Conservation (phyloP, 2,113 vertebrate species). For the Chaetodon trifascialis region DNA sequence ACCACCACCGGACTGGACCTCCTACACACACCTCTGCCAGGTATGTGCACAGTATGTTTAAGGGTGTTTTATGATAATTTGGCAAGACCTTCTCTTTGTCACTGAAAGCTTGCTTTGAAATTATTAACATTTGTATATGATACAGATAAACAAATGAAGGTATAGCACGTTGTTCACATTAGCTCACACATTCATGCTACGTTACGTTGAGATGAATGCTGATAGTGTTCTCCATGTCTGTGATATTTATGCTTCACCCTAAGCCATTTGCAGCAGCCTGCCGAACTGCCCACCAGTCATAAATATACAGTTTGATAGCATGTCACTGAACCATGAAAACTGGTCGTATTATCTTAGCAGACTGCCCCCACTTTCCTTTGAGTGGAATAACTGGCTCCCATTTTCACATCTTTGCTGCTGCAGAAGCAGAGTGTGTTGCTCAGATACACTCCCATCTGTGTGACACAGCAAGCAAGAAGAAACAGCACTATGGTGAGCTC, state of each 20-base stretch:
- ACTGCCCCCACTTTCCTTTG: constrained; percentile 30
- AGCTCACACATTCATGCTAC: background rate
- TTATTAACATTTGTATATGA: background rate
- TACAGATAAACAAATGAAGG: background rate
- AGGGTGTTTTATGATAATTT: background rate
- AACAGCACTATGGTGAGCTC: constrained; percentile 86
- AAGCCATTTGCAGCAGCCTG: constrained; percentile 8
- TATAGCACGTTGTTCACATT: background rate
- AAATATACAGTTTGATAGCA: constrained; percentile 5
- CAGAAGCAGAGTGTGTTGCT: constrained; percentile 81
- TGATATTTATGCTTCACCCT: constrained; percentile 7
- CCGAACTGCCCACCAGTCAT: background rate
- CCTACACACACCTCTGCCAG: constrained; percentile 63
- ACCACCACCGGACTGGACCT: constrained; percentile 79
- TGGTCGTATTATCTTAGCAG: constrained; percentile 2
- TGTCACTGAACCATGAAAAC: constrained; percentile 12
- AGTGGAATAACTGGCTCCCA: constrained; percentile 27
- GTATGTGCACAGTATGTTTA: constrained; percentile 42
- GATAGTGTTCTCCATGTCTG: background rate
- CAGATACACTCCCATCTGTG: constrained; percentile 85
- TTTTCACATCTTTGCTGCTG: constrained; percentile 45
- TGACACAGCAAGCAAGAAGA: constrained; percentile 81
- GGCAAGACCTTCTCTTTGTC: background rate
- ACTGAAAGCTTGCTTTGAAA: background rate
- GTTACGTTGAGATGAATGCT: constrained; percentile 18